phyloP scores from a whole-genome alignment of 2,797 vertebrate genomes.

The Distichodus sexfasciatus region DNA sequence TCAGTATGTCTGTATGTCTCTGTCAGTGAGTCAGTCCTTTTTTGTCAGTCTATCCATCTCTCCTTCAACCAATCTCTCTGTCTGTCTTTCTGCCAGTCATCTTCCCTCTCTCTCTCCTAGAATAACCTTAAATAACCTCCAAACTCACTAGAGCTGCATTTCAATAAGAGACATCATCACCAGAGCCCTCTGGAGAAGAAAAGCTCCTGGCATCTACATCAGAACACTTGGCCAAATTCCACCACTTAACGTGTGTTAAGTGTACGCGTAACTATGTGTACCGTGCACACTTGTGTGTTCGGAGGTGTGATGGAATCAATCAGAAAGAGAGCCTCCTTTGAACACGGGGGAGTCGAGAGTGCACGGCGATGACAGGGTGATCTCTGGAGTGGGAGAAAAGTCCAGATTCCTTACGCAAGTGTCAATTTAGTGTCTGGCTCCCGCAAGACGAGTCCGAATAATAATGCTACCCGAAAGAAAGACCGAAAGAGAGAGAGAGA shows the following conservation, averaged over 20 bases:
- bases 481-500: no score
- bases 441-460: not conserved
- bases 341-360: constrained; percentile 34
- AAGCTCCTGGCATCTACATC: constrained; percentile 31
- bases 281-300: not conserved
- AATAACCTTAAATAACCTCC: constrained; percentile 71
- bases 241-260: no score
- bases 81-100: no score
- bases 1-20: no score
- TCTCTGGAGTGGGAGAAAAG: not conserved
- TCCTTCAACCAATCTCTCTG: no score
- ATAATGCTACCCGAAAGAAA: no score
- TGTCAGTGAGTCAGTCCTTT: no score
- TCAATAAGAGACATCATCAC: constrained; percentile 76
- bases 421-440: not conserved
- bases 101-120: constrained; percentile 15
- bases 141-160: constrained; percentile 69
- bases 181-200: constrained; percentile 53
- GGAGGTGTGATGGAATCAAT: constrained; percentile 51
- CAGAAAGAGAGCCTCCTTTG: constrained; percentile 64
- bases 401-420: not conserved
- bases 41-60: no score
- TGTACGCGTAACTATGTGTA: no score
- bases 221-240: constrained; percentile 55
- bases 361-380: not conserved